Evolutionary conservation across 35 echinoderm and acorn worm genomes (phyloP).

Genomic region (Ophiothrix spiculata): DNA sequence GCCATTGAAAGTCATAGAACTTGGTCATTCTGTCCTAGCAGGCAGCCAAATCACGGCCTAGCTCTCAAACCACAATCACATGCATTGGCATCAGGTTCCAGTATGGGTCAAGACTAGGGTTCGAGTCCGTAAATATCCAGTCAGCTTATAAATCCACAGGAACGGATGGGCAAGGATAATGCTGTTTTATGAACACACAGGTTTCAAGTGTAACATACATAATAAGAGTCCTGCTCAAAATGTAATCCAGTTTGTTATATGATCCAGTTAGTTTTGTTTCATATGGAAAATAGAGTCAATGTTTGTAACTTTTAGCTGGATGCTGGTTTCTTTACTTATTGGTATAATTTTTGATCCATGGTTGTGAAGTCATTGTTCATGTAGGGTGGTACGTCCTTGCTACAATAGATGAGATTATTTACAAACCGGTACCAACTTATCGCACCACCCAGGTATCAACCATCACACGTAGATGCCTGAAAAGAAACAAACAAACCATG

Average conservation of each 20-base stretch:
- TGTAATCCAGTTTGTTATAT: neutral
- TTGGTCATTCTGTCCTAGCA: conserved; percentile 78
- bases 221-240: neutral
- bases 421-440: neutral
- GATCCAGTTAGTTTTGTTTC: neutral
- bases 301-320: neutral
- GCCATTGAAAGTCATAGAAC: conserved; percentile 95
- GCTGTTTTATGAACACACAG: neutral
- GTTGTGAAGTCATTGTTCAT: neutral
- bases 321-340: neutral
- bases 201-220: neutral
- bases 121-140: neutral
- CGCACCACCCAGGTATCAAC: neutral
- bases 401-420: neutral
- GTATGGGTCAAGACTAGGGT: neutral
- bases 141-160: neutral
- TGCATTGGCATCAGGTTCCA: too few relatives aligned
- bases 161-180: neutral
- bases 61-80: too few relatives aligned
- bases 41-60: neutral
- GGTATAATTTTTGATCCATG: neutral
- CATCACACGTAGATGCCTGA: neutral
- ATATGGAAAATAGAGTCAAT: neutral
- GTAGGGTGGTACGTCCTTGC: neutral
- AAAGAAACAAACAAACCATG: neutral